A percentile compares a stretch with the other conserved stretches of the same genome.
Conservation (phyloP, 2,888 invertebrate species). For the Oscheius sp. region DNA sequence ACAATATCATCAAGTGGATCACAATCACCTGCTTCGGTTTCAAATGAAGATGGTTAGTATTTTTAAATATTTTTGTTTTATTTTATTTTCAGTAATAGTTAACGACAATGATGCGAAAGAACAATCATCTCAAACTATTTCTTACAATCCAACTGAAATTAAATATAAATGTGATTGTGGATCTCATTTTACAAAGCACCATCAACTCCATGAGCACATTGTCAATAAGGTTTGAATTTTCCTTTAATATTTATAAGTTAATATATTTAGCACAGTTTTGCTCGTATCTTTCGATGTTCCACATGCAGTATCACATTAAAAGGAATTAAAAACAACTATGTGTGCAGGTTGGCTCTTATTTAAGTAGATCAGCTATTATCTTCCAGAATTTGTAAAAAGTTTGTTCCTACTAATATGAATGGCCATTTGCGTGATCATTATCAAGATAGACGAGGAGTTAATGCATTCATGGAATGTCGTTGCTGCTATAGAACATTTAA, state of each 20-base stretch:
- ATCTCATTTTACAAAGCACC: conserved; percentile 12
- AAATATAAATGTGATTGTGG: conserved; percentile 32
- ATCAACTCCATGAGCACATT: conserved; percentile 29
- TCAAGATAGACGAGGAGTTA: conserved; percentile 24
- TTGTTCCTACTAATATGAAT: conserved; percentile 18
- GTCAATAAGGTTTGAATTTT: background rate
- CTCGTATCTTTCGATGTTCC: conserved; percentile 15
- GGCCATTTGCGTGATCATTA: conserved; percentile 30
- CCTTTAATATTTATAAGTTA: background rate
- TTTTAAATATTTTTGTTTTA: too few species aligned
- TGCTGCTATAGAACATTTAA: conserved; percentile 35
- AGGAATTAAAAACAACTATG: conserved; percentile 27
- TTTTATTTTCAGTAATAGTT: too few species aligned
- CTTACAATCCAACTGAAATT: too few species aligned
- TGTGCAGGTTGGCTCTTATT: conserved; percentile 18
- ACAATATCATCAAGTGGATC: conserved; percentile 29
- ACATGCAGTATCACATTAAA: conserved; percentile 21
- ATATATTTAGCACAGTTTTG: conserved; percentile 17
- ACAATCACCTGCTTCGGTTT: conserved; percentile 5
- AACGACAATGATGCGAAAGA: background rate
- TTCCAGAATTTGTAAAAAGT: conserved; percentile 34
- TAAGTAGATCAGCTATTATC: background rate
- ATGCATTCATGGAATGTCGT: conserved; percentile 38
- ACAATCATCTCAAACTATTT: too few species aligned
- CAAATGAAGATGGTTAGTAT: too few species aligned